Base-by-base conservation (phyloP, 1,140 invertebrate genomes). In the Conopomorpha cramerella region DNA sequence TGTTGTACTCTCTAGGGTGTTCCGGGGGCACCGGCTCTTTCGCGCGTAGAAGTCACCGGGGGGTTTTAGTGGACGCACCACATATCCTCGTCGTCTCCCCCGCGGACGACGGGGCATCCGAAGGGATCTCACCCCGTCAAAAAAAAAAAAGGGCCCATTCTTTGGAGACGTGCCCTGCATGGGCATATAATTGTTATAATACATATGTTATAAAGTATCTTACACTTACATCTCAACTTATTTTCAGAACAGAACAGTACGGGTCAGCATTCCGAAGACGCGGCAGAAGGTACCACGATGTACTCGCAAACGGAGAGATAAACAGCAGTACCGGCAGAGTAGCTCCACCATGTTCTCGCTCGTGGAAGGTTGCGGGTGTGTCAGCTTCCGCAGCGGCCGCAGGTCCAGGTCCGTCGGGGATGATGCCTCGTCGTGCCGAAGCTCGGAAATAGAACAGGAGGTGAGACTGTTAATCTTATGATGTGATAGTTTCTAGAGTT, bases 361-460 rank as follows among this genome's bases (percentile, higher is more conserved):
- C 19, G 45, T 67, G 26, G 73, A 77, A 39, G 68, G 72, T 1
- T 79, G 77, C 42, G 77, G 77, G 16, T 79, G 78, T 48, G 68
- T 76, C 30, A 72, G 62, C 34, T 72, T 77, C 41, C 53, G 72
- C 11, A 63, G 68, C 0, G 63, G 66, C 13, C 50, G 72, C 25
- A 60, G 77, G 26, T 51, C 66, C 15, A 63, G 74, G 27, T 74
- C 71, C 26, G 45, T 67, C 27, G 72, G 67, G 28, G 80, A 82
- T 50, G 81, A 82, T 46, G 80, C 81, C 19, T 83, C 82, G 8
- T 82, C 82, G 13, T 82, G 82, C 47, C 65, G 81, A 15, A 81
- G 80, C 39, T 82, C 81, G 23, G 80, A 83, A 62, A 77, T 82
- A 36, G 81, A 82, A 41, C 70, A 79, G 43, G 71, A 70, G 42